Evolutionary conservation across 92 coral and sea anemone species (phyloP).

Genomic region (Desmophyllum pertusum): DNA sequence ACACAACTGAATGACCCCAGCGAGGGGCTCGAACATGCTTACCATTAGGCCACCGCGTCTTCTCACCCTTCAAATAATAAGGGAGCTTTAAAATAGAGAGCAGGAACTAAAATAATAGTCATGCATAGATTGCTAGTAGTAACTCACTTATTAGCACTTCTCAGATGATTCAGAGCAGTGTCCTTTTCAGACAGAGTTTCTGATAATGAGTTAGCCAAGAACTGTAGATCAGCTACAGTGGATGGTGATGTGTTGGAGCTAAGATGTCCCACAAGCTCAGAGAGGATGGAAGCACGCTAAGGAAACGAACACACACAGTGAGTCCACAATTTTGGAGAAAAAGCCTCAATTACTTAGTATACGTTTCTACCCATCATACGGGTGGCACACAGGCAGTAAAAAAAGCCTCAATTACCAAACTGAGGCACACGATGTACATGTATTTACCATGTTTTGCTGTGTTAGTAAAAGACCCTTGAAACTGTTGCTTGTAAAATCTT

Average conservation of each 20-base stretch:
- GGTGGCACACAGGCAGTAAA: too few species aligned
- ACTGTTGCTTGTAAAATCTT: conserved; percentile 72
- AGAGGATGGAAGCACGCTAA: conserved; percentile 64
- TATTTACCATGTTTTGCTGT: conserved; percentile 40
- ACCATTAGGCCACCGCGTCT: too few species aligned
- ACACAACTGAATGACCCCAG: too few species aligned
- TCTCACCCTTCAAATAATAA: too few species aligned
- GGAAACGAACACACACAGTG: background rate
- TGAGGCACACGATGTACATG: too few species aligned
- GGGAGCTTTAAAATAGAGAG: background rate
- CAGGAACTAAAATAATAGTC: background rate
- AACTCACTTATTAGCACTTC: conserved; percentile 90
- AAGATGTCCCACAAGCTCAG: conserved; percentile 57
- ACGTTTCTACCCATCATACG: too few species aligned
- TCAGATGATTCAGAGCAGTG: conserved; percentile 88
- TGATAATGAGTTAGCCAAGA: conserved; percentile 90
- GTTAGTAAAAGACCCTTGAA: conserved; percentile 19
- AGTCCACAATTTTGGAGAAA: background rate
- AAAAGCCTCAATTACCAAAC: too few species aligned
- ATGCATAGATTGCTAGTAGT: too few species aligned
- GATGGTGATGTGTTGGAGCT: conserved; percentile 57
- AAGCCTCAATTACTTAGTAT: background rate
- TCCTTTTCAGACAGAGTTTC: conserved; percentile 94
- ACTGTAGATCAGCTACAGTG: conserved; percentile 85
- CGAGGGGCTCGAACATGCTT: too few species aligned